Evolutionary conservation across 2,888 invertebrate species (phyloP), one percentile per base, ranked within the genome.

Genomic region (Torymus aiolomorphi): DNA sequence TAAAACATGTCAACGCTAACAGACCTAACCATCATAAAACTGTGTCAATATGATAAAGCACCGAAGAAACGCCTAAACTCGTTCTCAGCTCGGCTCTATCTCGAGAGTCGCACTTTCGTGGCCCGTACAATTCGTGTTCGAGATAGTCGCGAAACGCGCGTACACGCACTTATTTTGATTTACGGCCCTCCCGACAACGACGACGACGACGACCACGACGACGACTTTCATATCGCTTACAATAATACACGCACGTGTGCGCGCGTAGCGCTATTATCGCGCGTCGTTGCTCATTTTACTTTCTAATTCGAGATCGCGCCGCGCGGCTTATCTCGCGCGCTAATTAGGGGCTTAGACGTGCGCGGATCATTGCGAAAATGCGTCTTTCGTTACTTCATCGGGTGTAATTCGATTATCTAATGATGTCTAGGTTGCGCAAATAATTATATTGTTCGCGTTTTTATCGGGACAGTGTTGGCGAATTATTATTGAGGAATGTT

Each of bases 361-460:
- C 62, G 12, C 18, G 20, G 16, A 8, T 24, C 16, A 14, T 59
- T 61, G 61, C 54, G 70, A 76, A 63, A 76, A 76, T 3, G 31
- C 31, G 31, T 11, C 56, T 49, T 66, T 49, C 42, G 54, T 49
- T 74, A 66, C 54, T 66, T 57, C 42, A 56, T 74, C 51, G 31
- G 5, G 2, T 31, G 65, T 66, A 57, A 20, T 57, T 75, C 51
- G 66, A 66, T 75, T 75, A 75, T 61, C 66, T 66, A 75, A 75
- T 49, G 71, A 18, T 20, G n/a, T 42, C 31, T 31, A n/a, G 14
- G 16, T 74, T 74, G 57, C 42, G 54, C 20, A 57, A 65, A 11
- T 0, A 57, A 16, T 61, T 13, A 31, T 31, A 72, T 62, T 54
- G 62, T 72, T 62, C 42, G 31, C 31, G 31, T 31, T 42, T 57